These are phyloP conservation scores for Therioaphis trifolii DNA, from an alignment of 2,888 invertebrate species.

Conservation along the genomic window DNA sequence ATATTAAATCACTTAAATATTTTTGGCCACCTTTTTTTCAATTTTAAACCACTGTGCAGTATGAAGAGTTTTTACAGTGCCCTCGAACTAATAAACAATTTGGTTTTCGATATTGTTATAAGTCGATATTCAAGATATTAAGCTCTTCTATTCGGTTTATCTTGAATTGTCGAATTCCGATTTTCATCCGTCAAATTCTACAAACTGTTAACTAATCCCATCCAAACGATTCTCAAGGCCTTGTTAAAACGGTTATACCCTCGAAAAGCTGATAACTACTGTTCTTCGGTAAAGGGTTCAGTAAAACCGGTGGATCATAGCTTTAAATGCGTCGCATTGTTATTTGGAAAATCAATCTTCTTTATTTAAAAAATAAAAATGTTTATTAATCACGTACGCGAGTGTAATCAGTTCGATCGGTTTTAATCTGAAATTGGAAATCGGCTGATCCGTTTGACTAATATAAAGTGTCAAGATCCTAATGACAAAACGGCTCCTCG, in stretches of 20 bases:
- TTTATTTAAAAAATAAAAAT: slow-evolving; percentile 36
- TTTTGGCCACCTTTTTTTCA: too few relatives aligned
- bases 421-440: slow-evolving; percentile 60
- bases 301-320: background rate
- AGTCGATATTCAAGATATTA: background rate
- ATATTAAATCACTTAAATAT: too few relatives aligned
- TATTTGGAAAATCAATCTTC: slow-evolving; percentile 35
- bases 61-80: too few relatives aligned
- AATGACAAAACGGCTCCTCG: slow-evolving; percentile 58
- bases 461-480: slow-evolving; percentile 58
- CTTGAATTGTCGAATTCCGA: background rate
- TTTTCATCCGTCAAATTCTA: slow-evolving; percentile 10
- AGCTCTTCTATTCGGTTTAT: background rate
- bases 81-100: too few relatives aligned
- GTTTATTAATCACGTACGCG: slow-evolving; percentile 42
- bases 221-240: background rate
- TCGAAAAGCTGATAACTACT: slow-evolving; percentile 17
- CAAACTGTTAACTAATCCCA: background rate
- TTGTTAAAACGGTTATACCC: background rate
- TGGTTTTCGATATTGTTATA: background rate
- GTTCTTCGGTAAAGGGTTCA: background rate
- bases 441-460: slow-evolving; percentile 60
- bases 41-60: too few relatives aligned
- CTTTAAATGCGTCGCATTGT: slow-evolving; percentile 37
- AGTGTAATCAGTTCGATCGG: slow-evolving; percentile 30